These are phyloP conservation scores for Dicentrarchus labrax DNA, from an alignment of 2,113 vertebrate species.

Conservation along the genomic window DNA sequence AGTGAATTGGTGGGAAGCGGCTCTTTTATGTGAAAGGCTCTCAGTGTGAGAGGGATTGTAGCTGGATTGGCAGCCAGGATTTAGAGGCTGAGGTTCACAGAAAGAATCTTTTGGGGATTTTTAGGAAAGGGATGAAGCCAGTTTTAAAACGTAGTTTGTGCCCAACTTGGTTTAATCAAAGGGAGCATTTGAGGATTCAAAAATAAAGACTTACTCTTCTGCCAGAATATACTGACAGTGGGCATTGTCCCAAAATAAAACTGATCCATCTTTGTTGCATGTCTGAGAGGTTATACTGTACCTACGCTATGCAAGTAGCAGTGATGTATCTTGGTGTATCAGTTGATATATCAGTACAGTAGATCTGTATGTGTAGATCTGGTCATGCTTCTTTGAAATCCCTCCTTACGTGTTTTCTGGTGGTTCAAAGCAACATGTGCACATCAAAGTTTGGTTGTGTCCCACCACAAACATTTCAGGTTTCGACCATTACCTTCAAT, in stretches of 20 bases:
- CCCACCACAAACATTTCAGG: too few species aligned
- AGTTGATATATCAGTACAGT: too few species aligned
- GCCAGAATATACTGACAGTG: not conserved
- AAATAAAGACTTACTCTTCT: not conserved
- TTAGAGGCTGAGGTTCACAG: slow-evolving; percentile 48
- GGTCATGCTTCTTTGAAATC: too few species aligned
- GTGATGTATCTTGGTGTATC: too few species aligned
- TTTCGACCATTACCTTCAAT: too few species aligned
- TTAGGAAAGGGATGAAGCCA: not conserved
- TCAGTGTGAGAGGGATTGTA: slow-evolving; percentile 45
- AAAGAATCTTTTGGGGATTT: slow-evolving; percentile 9
- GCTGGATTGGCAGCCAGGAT: slow-evolving; percentile 45
- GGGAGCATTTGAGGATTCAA: slow-evolving; percentile 8
- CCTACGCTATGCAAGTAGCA: too few species aligned
- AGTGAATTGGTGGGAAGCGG: slow-evolving; percentile 20
- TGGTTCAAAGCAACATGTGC: too few species aligned
- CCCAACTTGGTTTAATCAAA: slow-evolving; percentile 2
- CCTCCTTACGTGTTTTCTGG: too few species aligned
- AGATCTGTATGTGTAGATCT: too few species aligned
- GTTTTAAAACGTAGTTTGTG: slow-evolving; percentile 18
- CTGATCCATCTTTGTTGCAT: not conserved
- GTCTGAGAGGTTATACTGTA: too few species aligned
- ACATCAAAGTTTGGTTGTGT: too few species aligned
- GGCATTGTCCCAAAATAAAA: not conserved
- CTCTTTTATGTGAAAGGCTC: slow-evolving; percentile 50